phyloP scores from a whole-genome alignment of 2,888 invertebrate species.

The Aethes cnicana region DNA sequence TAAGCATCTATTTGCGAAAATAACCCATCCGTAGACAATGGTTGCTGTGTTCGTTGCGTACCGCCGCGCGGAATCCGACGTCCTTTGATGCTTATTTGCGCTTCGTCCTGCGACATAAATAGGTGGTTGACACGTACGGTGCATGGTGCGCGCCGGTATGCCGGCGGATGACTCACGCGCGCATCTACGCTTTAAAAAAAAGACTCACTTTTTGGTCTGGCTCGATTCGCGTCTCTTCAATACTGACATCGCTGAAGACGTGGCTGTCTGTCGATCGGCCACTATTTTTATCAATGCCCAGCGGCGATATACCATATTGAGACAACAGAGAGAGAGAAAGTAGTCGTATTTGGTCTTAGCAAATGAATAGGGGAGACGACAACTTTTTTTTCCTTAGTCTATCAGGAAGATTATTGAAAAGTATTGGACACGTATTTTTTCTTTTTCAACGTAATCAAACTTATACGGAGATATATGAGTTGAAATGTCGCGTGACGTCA shows the following conservation, averaged over 20 bases:
- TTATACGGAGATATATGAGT: too few species aligned
- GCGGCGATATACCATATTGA: constrained; percentile 11
- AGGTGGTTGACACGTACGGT: constrained; percentile 77
- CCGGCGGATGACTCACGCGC: constrained; percentile 66
- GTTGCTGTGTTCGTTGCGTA: constrained; percentile 72
- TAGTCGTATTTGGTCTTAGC: too few species aligned
- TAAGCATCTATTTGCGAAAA: constrained; percentile 72
- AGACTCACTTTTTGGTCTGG: constrained; percentile 58
- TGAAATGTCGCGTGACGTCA: too few species aligned
- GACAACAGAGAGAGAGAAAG: too few species aligned
- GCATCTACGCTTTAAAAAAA: constrained; percentile 62
- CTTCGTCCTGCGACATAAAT: constrained; percentile 79
- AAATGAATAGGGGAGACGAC: too few species aligned
- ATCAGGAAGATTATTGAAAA: too few species aligned
- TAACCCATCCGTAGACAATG: constrained; percentile 79
- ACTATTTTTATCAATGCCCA: constrained; percentile 33
- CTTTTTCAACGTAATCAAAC: too few species aligned
- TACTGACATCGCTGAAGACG: constrained; percentile 40
- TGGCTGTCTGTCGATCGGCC: constrained; percentile 41
- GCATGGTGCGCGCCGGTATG: constrained; percentile 72
- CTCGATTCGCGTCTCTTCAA: constrained; percentile 43
- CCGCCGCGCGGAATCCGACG: constrained; percentile 66
- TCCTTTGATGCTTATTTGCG: constrained; percentile 79
- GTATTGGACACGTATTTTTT: too few species aligned
- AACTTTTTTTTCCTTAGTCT: too few species aligned